These are phyloP conservation scores for Macroramphosus scolopax DNA, from an alignment of 2,797 vertebrate species.

Conservation along the genomic window DNA sequence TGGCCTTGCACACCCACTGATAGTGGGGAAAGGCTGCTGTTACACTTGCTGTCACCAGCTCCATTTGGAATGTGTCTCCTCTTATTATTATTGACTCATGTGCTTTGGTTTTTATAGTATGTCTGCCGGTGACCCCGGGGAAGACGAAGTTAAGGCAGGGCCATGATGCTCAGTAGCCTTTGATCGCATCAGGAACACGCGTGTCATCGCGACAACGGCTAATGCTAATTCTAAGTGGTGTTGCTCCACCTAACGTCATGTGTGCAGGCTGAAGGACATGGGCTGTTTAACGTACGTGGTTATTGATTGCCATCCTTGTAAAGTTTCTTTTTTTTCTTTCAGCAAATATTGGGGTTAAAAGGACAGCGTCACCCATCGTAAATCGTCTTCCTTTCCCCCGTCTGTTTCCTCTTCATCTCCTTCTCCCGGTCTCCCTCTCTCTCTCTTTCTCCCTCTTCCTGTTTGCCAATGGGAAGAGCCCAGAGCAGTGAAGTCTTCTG, in stretches of 20 bases:
- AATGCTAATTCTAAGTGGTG: constrained; percentile 40
- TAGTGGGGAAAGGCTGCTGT: constrained; percentile 59
- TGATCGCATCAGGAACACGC: constrained; percentile 49
- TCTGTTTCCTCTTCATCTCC: constrained; percentile 53
- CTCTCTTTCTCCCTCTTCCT: constrained; percentile 17
- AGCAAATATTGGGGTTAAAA: constrained; percentile 77
- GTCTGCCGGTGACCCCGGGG: constrained; percentile 54
- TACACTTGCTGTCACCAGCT: constrained; percentile 61
- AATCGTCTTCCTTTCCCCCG: constrained; percentile 58
- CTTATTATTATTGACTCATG: constrained; percentile 67
- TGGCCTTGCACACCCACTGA: constrained; percentile 71
- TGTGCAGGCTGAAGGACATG: constrained; percentile 35
- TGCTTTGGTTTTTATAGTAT: constrained; percentile 49
- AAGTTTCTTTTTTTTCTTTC: constrained; percentile 74
- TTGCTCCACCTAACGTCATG: constrained; percentile 38
- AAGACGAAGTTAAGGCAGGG: constrained; percentile 47
- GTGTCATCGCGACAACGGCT: constrained; percentile 36
- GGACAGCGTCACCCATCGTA: constrained; percentile 55
- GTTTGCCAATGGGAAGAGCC: constrained; percentile 60
- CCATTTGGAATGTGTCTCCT: constrained; percentile 58
- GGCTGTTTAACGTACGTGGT: constrained; percentile 70
- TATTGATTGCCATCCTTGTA: constrained; percentile 68
- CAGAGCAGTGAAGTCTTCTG: constrained; percentile 68
- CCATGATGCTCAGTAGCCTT: constrained; percentile 48
- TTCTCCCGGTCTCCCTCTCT: no score